phyloP scores from a whole-genome alignment of 2,797 vertebrate species.

The Distichodus sexfasciatus region DNA sequence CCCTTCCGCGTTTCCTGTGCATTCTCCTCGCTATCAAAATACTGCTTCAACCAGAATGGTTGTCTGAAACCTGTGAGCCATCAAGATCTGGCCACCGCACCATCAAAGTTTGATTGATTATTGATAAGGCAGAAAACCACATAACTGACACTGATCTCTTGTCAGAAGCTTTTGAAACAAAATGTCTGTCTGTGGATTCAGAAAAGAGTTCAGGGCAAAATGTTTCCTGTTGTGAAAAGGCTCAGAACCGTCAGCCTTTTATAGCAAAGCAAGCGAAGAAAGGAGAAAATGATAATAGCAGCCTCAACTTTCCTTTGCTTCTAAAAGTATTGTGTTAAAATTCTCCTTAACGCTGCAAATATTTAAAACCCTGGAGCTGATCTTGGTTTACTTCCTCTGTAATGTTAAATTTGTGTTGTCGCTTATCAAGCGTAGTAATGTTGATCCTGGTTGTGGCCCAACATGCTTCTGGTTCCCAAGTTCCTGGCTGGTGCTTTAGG shows the following conservation, averaged over 20 bases:
- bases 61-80: neutral
- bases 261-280: neutral
- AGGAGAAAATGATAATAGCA: neutral
- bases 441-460: neutral
- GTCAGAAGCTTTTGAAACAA: neutral
- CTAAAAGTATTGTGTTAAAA: no score
- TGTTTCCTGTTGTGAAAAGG: neutral
- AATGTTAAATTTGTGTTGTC: neutral
- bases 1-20: constrained; percentile 38
- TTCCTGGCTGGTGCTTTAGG: neutral
- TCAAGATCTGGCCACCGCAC: neutral
- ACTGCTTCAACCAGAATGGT: neutral
- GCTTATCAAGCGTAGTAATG: neutral
- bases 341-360: no score
- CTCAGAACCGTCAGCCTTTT: neutral
- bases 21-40: constrained; percentile 31
- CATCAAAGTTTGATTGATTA: neutral
- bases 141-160: neutral
- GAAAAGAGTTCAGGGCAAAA: neutral
- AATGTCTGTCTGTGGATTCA: no score
- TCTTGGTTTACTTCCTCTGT: neutral
- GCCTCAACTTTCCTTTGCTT: no score
- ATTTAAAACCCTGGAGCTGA: no score
- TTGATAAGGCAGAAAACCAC: neutral
- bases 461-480: neutral